phyloP scores from a whole-genome alignment of 2,888 invertebrate species.

The Nasonia oneida region DNA sequence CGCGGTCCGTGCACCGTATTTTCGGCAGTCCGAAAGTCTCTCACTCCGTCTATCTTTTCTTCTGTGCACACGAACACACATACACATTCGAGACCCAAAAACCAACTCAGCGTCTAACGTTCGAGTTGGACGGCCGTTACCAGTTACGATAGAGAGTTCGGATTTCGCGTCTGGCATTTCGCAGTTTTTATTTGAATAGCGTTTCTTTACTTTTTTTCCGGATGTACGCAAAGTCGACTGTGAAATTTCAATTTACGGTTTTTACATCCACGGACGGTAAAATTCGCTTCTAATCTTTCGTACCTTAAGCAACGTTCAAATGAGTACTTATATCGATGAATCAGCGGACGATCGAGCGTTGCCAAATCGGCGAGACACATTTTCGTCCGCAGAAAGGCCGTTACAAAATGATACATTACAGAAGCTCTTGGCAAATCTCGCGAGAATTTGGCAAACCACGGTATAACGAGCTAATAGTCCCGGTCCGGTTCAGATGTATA shows the following conservation, averaged over 20 bases:
- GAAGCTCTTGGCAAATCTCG: constrained; percentile 27
- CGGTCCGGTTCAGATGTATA: neutral
- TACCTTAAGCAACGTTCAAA: neutral
- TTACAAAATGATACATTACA: constrained; percentile 25
- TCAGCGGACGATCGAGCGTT: neutral
- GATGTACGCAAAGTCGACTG: neutral
- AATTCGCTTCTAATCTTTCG: neutral
- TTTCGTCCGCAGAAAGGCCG: neutral
- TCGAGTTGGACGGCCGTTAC: neutral
- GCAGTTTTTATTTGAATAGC: constrained; percentile 41
- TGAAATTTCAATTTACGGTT: neutral
- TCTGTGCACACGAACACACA: neutral
- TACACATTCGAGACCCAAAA: neutral
- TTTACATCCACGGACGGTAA: too few relatives aligned
- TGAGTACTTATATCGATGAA: neutral
- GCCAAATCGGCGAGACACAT: neutral
- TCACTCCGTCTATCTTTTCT: neutral
- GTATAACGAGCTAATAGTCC: neutral
- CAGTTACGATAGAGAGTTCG: neutral
- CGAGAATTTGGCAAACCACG: constrained; percentile 24
- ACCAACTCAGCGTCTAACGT: constrained; percentile 1
- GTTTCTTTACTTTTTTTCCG: constrained; percentile 6
- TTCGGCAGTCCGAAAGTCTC: neutral
- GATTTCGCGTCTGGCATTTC: constrained; percentile 14
- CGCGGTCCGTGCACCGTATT: constrained; percentile 59